Evolutionary conservation across 2,113 vertebrate species (phyloP).

Genomic region (Toxotes chatareus): DNA sequence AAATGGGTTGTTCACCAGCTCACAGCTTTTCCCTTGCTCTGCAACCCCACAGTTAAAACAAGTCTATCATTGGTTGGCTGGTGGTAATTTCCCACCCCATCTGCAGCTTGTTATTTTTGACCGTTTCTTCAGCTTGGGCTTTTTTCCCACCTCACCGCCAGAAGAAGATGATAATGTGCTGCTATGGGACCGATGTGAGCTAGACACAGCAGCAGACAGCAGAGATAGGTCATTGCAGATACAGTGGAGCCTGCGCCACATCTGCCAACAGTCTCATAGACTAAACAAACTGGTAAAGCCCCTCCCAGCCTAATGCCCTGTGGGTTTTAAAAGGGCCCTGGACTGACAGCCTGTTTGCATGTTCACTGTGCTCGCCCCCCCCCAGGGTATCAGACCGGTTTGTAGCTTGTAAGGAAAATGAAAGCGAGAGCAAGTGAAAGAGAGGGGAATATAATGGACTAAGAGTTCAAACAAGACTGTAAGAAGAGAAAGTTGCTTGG

Average conservation of each 20-base stretch:
- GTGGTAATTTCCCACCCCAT: conserved; percentile 29
- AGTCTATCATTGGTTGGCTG: background rate
- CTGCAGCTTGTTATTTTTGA: conserved; percentile 35
- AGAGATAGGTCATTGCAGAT: conserved; percentile 54
- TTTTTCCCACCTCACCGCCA: conserved; percentile 23
- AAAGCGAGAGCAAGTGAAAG: conserved; percentile 49
- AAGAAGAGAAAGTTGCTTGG: conserved; percentile 17
- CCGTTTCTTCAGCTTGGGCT: conserved; percentile 10
- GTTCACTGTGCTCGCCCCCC: conserved; percentile 30
- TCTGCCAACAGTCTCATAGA: conserved; percentile 70
- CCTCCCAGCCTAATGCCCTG: conserved; percentile 57
- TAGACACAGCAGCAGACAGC: conserved; percentile 17
- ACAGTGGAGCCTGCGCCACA: conserved; percentile 63
- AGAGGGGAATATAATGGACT: conserved; percentile 37
- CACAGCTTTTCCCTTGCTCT: background rate
- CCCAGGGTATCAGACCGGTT: conserved; percentile 50
- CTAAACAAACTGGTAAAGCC: conserved; percentile 70
- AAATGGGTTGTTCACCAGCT: background rate
- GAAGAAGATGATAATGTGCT: conserved; percentile 20
- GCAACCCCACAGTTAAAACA: conserved; percentile 23
- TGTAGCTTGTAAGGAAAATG: conserved; percentile 55
- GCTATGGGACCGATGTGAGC: conserved; percentile 24
- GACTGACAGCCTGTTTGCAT: conserved; percentile 63
- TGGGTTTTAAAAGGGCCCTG: conserved; percentile 48
- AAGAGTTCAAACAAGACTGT: conserved; percentile 53